These are phyloP conservation scores for Idaea aversata DNA, from an alignment of 2,888 invertebrate species.

Conservation along the genomic window DNA sequence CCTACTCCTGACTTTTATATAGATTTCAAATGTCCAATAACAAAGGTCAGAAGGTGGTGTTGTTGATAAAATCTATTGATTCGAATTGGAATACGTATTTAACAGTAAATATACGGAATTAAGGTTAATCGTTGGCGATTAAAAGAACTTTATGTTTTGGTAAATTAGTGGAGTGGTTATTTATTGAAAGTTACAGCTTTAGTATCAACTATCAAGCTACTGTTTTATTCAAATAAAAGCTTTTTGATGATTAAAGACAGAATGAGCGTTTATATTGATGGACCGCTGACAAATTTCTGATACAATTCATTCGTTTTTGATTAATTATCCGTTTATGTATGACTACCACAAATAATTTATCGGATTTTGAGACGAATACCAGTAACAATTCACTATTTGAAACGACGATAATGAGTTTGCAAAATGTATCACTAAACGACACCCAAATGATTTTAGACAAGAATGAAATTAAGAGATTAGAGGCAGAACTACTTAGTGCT, in stretches of 20 bases:
- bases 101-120: neutral
- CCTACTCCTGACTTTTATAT: neutral
- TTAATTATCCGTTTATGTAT: neutral
- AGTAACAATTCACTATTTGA: no score
- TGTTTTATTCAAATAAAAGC: slow-evolving; percentile 1
- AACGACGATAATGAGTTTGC: no score
- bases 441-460: no score
- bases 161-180: neutral
- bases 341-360: no score
- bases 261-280: neutral
- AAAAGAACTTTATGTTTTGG: neutral
- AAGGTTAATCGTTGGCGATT: slow-evolving; percentile 1
- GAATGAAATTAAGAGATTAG: no score
- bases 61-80: slow-evolving; percentile 1
- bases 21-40: slow-evolving; percentile 1
- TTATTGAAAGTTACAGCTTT: neutral
- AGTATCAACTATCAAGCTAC: neutral
- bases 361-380: no score
- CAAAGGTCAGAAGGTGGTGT: neutral
- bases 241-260: neutral
- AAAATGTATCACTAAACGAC: no score
- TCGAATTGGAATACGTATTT: neutral
- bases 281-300: neutral
- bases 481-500: no score
- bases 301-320: neutral